Base-by-base conservation (phyloP, 2,113 vertebrate genomes). In the Zosterops borbonicus region DNA sequence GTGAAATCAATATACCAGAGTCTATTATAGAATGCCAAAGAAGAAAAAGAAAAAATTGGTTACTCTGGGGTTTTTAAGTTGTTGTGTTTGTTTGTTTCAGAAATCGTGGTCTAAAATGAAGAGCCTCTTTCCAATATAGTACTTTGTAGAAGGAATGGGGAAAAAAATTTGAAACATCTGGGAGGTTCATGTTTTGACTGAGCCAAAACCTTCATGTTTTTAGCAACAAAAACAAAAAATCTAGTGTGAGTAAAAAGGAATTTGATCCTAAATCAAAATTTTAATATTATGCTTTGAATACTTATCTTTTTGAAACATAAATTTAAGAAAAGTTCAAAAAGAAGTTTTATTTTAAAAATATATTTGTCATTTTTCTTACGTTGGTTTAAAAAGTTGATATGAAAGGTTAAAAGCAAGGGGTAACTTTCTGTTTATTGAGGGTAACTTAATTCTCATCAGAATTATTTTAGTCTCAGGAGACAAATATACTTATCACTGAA, bases 201-300 rank as follows among this genome's bases (percentile, higher is more conserved):
- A 65, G 12, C 10, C 15, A 70, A 85, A 85, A 11, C 3, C 9
- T 42, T 77, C 12, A 37, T 0, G 0, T 64, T 77, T 84, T 74
- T 44, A 21, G 18, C 3, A 35, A 23, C 1, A 29, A 44, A 12
- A 47, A 4, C 25, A 9, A 29, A 56, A 47, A 56, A 5, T 5
- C 4, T 39, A 27, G 14, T 17, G 23, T 0, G 1, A 20, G 10
- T 21, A 25, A 13, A 49, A 35, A 46, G 5, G 3, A 56, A 44
- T 41, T 81, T 64, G 7, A 52, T 56, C 11, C 17, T 60, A 56
- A 50, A 29, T 50, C 16, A 62, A n/a, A 19, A 18, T 47, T 31
- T 47, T 64, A 5, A 6, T 59, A 55, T 42, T 55, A 1, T 42
- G 17, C 46, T 44, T 75, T 44, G 4, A 62, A 28, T 3, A 10